Base-by-base conservation (phyloP, 2,113 vertebrate species). In the Micronisus gabar region DNA sequence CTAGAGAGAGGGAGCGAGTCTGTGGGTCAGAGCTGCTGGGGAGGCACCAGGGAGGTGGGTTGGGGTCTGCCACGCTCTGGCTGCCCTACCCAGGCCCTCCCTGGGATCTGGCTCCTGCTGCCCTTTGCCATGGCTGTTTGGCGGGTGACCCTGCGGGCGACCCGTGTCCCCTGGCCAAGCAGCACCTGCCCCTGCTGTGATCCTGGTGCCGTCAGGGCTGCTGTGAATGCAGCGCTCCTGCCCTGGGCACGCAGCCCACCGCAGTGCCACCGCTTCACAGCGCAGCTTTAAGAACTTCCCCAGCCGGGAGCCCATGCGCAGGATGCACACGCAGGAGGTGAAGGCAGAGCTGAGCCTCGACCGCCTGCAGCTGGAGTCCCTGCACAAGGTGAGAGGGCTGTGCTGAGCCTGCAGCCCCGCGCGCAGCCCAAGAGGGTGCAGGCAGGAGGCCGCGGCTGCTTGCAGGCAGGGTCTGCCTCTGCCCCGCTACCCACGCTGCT, bases 361-460 rank as follows among this genome's bases (percentile, higher is more conserved):
- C 73, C 98, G 98, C 53, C 97, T 99, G 98, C 98, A 99, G 55
- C 91, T 99, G 71, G 98, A 98, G 68, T 98, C 99, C 4, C 72
- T 99, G 32, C 98, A 99, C 97, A 99, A 99, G 99, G 99, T 99
- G 95, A 91, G 94, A 2, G 36, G 22, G 45, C 23, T 23, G 40
- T 3, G 13, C 27, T 9, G 8, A 25, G 65, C 65, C 41, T 3
- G 4, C 70, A 27, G 48, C n/a, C 26, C 12, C 2, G 4, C 7
- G 1, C 7, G 15, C 25, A 62, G 25, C 43, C 45, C 10, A 17
- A 41, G 34, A 40, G 56, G 26, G 20, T 2, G 9, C 7, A 7
- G 34, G 66, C 66, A 48, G 66, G 12, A 34, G 19, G 26, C 26
- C 52, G 4, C 5, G 10, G 22, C 43, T 47, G 32, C 66, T 2